Base-by-base conservation (phyloP, 2,797 vertebrate genomes). In the Momotus momota region DNA sequence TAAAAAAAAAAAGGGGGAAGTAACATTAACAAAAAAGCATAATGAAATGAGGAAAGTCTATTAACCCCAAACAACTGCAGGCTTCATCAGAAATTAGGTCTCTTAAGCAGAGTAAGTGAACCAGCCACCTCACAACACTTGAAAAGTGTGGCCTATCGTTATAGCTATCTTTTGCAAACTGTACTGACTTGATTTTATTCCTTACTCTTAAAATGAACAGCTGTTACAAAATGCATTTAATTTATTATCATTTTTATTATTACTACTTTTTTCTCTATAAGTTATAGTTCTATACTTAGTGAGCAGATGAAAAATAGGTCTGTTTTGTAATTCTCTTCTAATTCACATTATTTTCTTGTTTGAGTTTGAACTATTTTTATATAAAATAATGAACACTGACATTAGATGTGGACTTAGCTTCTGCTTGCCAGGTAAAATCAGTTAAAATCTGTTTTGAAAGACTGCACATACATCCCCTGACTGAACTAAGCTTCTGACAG, bases 31-130 rank as follows among this genome's bases (percentile, higher is more conserved):
- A n/a, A 69, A 86, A 85, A 38, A 83, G 12, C 8, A 81, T 93
- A 88, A 93, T 83, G 85, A 93, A 91, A 93, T 18, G 9, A 88
- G n/a, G 46, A 41, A 93, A 92, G 51, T 64, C 35, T 78, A 54
- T 94, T 82, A 93, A 94, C 64, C 33, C 51, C 49, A 87, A 95
- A 86, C 72, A 93, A 64, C 62, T 83, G 8, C 54, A 82, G 73
- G 52, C n/a, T 88, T 86, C 25, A 60, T 87, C 81, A 94, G 64
- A 88, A 65, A 88, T 86, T 38, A 82, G 33, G 20, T 21, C 26
- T 72, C 58, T 88, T 58, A 72, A 72, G 65, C 38, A 60, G 48
- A 82, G 51, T 26, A 90, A 90, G 87, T 94, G 61, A 95, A 66
- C 7, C 55, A 69, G 15, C 40, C 17, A 60, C 12, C 20, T 71